Conservation (phyloP, 2,113 vertebrate genomes). For the Emydura subglobosa region DNA sequence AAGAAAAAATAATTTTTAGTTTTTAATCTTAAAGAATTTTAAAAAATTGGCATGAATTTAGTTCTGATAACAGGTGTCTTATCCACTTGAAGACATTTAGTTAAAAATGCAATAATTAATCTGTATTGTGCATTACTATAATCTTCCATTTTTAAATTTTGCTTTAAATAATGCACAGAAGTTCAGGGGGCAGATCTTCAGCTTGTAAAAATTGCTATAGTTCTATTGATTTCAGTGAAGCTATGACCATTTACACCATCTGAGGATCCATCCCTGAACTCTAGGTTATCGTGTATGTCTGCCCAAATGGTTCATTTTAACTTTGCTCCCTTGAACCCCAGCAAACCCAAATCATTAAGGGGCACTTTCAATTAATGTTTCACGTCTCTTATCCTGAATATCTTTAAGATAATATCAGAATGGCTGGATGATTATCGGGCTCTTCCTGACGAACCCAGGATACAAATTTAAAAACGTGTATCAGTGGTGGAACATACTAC, state of each 20-base stretch:
- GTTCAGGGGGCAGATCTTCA: neutral
- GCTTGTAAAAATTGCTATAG: neutral
- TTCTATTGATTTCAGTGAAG: neutral
- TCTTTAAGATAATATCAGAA: neutral
- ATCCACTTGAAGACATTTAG: conserved; percentile 7
- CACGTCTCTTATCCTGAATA: neutral
- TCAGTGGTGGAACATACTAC: neutral
- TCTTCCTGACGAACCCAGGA: neutral
- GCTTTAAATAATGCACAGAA: conserved; percentile 13
- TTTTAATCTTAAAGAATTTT: neutral
- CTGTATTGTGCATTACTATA: neutral
- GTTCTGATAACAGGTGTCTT: neutral
- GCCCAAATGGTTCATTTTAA: neutral
- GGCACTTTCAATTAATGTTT: neutral
- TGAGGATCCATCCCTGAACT: neutral
- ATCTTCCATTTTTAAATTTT: conserved; percentile 25
- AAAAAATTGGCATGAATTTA: conserved; percentile 50
- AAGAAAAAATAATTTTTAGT: neutral
- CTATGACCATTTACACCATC: neutral
- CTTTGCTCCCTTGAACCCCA: neutral
- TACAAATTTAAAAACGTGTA: neutral
- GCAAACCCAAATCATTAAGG: neutral
- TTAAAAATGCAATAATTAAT: conserved; percentile 15
- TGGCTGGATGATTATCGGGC: too few relatives aligned
- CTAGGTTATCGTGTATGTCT: neutral